These are phyloP conservation scores for Lutraria lutraria DNA, from an alignment of 2,888 invertebrate species.

Conservation along the genomic window DNA sequence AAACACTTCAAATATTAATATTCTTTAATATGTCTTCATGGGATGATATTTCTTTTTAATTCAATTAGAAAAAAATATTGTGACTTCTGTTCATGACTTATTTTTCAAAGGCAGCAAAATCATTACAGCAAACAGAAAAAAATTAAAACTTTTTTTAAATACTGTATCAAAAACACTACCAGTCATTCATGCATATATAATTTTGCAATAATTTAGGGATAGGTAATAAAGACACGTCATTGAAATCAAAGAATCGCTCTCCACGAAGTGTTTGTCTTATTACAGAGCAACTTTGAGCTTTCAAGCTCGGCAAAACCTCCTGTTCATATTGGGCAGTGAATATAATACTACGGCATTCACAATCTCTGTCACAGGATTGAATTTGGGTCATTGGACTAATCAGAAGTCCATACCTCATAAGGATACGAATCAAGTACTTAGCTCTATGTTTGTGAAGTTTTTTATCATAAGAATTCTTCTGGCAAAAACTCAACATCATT, in stretches of 20 bases:
- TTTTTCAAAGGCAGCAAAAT: too few species aligned
- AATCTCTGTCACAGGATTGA: constrained; percentile 40
- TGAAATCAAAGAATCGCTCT: constrained; percentile 12
- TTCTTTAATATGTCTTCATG: too few species aligned
- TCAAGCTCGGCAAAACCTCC: constrained; percentile 45
- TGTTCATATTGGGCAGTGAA: constrained; percentile 48
- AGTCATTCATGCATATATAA: constrained; percentile 54
- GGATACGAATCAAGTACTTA: constrained; percentile 32
- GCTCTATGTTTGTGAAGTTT: constrained; percentile 45
- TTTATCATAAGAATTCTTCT: constrained; percentile 27
- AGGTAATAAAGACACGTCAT: constrained; percentile 28
- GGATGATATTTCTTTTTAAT: too few species aligned
- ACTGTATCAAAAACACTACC: constrained; percentile 13
- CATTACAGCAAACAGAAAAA: too few species aligned
- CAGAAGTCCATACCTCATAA: constrained; percentile 50
- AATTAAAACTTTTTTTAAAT: too few species aligned
- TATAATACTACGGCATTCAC: constrained; percentile 56
- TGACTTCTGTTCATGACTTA: too few species aligned
- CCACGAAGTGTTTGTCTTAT: constrained; percentile 48
- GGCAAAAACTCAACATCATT: constrained; percentile 54
- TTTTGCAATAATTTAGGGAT: constrained; percentile 45
- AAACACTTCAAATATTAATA: too few species aligned
- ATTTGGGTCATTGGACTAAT: constrained; percentile 48
- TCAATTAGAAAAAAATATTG: too few species aligned
- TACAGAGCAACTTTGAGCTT: constrained; percentile 55